Percentiles rank a stretch among this genome's conserved stretches.
Conservation (phyloP, 2,888 invertebrate species). For the Nephrotoma appendiculata region DNA sequence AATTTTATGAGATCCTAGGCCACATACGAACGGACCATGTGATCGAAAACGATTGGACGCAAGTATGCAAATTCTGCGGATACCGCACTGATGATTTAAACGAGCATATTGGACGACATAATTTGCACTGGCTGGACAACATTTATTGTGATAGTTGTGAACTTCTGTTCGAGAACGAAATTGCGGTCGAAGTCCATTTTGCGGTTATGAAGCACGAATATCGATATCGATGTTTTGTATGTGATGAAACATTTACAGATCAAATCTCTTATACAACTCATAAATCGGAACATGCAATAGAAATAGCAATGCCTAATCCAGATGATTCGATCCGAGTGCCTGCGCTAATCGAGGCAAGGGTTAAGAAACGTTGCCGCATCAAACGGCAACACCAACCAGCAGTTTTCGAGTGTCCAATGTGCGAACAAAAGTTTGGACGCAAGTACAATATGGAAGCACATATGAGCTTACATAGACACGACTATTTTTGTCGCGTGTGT, state of each 20-base stretch:
- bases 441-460: conserved; percentile 16
- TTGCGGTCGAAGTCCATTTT: background rate
- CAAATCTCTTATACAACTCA: background rate
- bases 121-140: background rate
- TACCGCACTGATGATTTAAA: background rate
- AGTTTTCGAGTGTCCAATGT: conserved; percentile 14
- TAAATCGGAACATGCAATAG: background rate
- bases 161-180: conserved; percentile 2
- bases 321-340: background rate
- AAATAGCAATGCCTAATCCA: background rate
- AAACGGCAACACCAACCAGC: background rate
- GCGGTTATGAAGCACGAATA: background rate
- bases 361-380: background rate
- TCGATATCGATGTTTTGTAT: background rate
- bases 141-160: background rate
- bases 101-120: background rate
- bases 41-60: background rate
- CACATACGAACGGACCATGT: background rate
- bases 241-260: background rate
- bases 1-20: background rate
- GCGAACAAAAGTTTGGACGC: conserved; percentile 15
- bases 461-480: conserved; percentile 14
- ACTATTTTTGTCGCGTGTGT: conserved; percentile 16
- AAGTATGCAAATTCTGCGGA: background rate
- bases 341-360: background rate